Evolutionary conservation across 2,797 vertebrate species (phyloP), one percentile per base, ranked within the genome.

Genomic region (Lophotriccus pileatus): DNA sequence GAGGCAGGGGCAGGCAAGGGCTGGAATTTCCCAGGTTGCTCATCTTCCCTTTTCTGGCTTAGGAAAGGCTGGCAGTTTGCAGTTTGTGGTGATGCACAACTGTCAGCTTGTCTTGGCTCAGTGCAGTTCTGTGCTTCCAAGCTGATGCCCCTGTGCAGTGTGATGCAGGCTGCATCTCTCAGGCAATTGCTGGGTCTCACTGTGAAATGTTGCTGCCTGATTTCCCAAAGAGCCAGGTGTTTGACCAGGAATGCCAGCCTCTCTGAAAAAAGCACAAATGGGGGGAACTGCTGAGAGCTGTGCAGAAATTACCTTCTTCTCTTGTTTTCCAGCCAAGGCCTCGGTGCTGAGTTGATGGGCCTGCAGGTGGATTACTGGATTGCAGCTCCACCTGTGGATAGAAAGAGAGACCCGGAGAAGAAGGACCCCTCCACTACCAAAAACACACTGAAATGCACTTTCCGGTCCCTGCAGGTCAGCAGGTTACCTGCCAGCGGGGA

Each of bases 391-490:
- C 86, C 97, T 5, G 1, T 96, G 24, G 99, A 99, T 89, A 98
- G 98, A 97, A 99, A 99, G 97, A 98, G 98, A 93, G 99, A 99
- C 34, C 37, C 98, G 0, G 99, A 99, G 97, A 99, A 99, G 98
- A 99, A 98, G 92, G 99, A 99, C 96, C 97, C 97, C 67, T 98
- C 98, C 92, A 97, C 98, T 93, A 97, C 99, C 97, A 99, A 99
- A 98, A 99, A 98, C 98, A 99, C 99, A 41, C 98, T 99, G 90
- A 99, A 99, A 98, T 99, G 99, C 98, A 99, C 99, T 98, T 99
- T 99, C 98, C 99, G 99, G 98, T 99, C 99, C 96, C 99, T 99
- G 96, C 99, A 99, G 98, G 99, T 99, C 98, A 99, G 99, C 99
- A 98, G 99, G 98, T 97, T 99, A 94, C 99, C 99, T 87, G 97